Base-by-base conservation (phyloP, 2,888 invertebrate species). In the Drosophila percnosoma region DNA sequence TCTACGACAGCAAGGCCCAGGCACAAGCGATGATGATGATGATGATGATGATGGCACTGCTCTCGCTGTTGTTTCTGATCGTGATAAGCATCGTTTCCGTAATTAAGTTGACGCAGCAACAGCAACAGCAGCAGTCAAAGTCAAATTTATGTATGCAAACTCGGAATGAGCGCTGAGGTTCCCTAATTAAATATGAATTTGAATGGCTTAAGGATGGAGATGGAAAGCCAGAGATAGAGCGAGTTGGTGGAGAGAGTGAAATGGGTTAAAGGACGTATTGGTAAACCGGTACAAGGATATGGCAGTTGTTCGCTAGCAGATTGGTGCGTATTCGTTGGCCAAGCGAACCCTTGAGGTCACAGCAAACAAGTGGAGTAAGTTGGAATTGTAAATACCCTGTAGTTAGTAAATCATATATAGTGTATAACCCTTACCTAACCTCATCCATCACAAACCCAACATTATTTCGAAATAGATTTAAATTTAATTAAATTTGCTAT, bases 171-270 rank as follows among this genome's bases (percentile, higher is more conserved):
- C 21, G 45, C 8, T 4, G 40, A 34, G n/a, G 27, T 58, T 67
- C 73, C 79, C 76, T 79, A 83, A 89, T 87, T 90, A 90, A 89
- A 89, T 87, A 86, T 87, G 75, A 73, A 90, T 87, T 83, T 73
- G 40, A 58, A 49, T 62, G 64, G 64, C 36, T 40, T 57, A 62
- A 58, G 29, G 36, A n/a, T 15, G 45, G 2, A 38, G 36, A 53
- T 27, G 33, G 33, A 11, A 2, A 38, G n/a, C 27, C 31, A 24
- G 34, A 7, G 38, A 8, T 34, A 7, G 21, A 1, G 15, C 0
- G 27, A 10, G 36, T 10, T 24, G 24, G 1, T 2, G 5, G 5
- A 11, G 15, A 6, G 10, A 36, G 45, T 4, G 24, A 45, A 24
- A 24, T 45, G 11, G 54, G 54, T 6, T 4, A n/a, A 15, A 13